Evolutionary conservation across 1,140 invertebrate genomes (phyloP), one percentile per base, ranked within the genome.

Genomic region (Eumaeus atala): DNA sequence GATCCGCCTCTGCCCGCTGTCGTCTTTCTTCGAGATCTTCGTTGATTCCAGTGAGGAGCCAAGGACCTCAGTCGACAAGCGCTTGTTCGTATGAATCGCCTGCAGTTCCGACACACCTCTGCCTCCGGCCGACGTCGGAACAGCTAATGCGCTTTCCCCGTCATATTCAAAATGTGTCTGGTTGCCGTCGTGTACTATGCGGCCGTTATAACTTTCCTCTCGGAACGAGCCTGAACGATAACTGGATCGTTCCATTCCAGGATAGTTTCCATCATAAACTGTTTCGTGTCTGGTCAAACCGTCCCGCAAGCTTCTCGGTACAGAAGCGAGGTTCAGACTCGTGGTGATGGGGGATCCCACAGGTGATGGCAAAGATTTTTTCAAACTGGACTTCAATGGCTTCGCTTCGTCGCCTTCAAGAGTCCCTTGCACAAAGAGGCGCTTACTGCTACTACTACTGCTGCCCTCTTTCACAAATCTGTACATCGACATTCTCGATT

Each of bases 31-130:
- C 74, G 92, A 94, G 64, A 94, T 92, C 81, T 94, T 94, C 48
- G 92, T 93, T 60, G 93, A 94, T 75, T 95, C 93, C 72, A 95
- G 88, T 52, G 93, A 94, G 70, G 93, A 94, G 66, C 94, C 95
- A 77, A 94, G 87, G 72, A 94, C 93, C 89, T 95, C 95, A 56
- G 94, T 95, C 63, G 93, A 94, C 61, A 96, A 88, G 65, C 92
- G 90, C 67, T 95, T 93, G 75, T 94, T 94, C 54, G 94, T 95
- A 67, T 94, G 91, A 71, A 96, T 90, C 69, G 93, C 92, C 77
- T 93, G 92, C 58, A 95, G 76, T 64, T 92, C 91, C 62, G 79
- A 85, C 59, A 85, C 69, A 47, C 80, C 80, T 48, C 70, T 67
- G n/a, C 80, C 81, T 36, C 83, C 84, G 44, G 81, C 82, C 40